Evolutionary conservation across 2,888 invertebrate genomes (phyloP), one percentile per base, ranked within the genome.

Genomic region (Chydorus sphaericus): DNA sequence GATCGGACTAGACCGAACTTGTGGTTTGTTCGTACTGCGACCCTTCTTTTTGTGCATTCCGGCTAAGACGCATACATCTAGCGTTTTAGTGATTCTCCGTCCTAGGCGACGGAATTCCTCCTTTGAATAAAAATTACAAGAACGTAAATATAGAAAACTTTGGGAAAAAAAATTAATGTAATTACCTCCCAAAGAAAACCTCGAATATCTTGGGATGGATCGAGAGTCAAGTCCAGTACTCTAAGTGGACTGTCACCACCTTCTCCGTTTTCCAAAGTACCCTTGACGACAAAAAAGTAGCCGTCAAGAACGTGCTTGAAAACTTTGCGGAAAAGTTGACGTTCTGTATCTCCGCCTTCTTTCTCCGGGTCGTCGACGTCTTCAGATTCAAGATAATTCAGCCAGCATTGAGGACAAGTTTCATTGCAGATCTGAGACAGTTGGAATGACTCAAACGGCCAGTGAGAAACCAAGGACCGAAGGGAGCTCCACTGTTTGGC

Each of bases 291-390:
- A n/a, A 8, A 14, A 48, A 55, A 55, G 49, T 36, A 55, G 11
- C 48, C 55, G 33, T 55, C 55, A 18, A 55, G 36, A 7, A 55
- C 31, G 23, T 48, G 31, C 36, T 55, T 55, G 55, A 48, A 55
- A 18, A 55, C 33, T 18, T 55, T 55, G 31, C 49, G 48, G 14
- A 49, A 48, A 7, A 55, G 20, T 28, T 49, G 55, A 18, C 52
- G 33, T 20, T 52, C 52, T 1, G 52, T 33, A 36, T 52, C 52
- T 11, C 50, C 50, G 23, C 52, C 52, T 36, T 52, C 52, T 52
- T 52, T 52, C 23, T 52, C 52, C 10, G 36, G 36, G 20, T 55
- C 55, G 7, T 54, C 54, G 3, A 30, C 18, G 29, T 55, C 36
- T 18, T 55, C 55, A 11, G 48, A 37, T 18, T 49, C 48, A 31